These are phyloP conservation scores for Gopherus flavomarginatus DNA, from an alignment of 2,113 vertebrate species.

Conservation along the genomic window DNA sequence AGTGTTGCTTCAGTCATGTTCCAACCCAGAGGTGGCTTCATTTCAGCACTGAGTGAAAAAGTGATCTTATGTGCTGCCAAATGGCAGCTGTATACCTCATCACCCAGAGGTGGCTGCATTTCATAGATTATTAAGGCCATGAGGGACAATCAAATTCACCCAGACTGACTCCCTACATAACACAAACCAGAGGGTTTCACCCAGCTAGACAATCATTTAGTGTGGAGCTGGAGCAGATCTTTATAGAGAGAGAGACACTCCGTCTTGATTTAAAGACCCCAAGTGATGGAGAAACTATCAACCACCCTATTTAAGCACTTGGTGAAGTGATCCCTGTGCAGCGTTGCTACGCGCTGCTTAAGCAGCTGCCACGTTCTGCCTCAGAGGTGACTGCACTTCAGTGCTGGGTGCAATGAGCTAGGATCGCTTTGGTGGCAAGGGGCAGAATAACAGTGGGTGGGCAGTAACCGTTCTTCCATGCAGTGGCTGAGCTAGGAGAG, in stretches of 20 bases:
- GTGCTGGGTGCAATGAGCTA: neutral
- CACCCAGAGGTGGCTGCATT: neutral
- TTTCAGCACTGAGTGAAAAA: rapidly evolving
- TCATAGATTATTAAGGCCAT: neutral
- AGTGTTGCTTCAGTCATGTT: neutral
- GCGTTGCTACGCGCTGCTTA: rapidly evolving
- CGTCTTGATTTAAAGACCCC: neutral
- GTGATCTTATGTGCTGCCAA: neutral
- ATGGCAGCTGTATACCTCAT: neutral
- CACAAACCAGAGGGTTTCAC: neutral
- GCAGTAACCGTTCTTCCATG: neutral
- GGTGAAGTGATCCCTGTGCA: neutral
- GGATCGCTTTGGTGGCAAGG: too few relatives aligned
- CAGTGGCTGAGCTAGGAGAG: neutral
- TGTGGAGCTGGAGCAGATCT: neutral
- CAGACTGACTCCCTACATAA: neutral
- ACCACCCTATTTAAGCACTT: neutral
- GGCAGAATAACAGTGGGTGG: neutral
- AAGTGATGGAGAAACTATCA: neutral
- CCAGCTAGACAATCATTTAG: neutral
- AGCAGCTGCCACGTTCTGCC: neutral
- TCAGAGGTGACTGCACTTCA: neutral
- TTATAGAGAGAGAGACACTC: neutral
- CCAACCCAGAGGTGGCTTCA: neutral
- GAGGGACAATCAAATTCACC: neutral